Conservation (phyloP, 2,888 invertebrate species). For the Chironomus riparius region DNA sequence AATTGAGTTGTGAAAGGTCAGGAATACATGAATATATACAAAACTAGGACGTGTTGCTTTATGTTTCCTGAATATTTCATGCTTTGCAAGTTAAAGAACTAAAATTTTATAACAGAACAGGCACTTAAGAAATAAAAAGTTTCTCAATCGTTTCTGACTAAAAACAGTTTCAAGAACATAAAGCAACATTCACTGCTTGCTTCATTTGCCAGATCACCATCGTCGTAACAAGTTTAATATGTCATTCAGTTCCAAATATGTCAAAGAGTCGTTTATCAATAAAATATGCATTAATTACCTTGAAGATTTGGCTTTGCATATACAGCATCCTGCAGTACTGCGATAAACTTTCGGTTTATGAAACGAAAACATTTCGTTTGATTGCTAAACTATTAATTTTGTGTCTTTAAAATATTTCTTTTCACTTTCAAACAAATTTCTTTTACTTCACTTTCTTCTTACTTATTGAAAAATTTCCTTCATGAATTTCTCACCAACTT, state of each 20-base stretch:
- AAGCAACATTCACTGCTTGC: too few relatives aligned
- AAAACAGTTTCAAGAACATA: too few relatives aligned
- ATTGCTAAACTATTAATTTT: neutral
- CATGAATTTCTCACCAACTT: neutral
- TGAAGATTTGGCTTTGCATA: constrained; percentile 78
- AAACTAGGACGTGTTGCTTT: too few relatives aligned
- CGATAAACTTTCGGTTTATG: constrained; percentile 80
- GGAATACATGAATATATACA: neutral
- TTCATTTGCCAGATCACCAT: too few relatives aligned
- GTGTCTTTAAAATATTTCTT: neutral
- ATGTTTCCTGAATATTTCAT: too few relatives aligned
- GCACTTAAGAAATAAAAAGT: neutral
- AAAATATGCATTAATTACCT: constrained; percentile 44
- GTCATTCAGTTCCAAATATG: too few relatives aligned
- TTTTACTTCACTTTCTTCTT: neutral
- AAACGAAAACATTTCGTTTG: constrained; percentile 64
- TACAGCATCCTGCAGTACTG: constrained; percentile 73
- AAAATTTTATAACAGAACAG: neutral
- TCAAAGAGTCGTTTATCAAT: neutral
- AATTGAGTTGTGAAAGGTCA: neutral
- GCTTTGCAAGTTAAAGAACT: too few relatives aligned
- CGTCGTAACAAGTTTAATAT: too few relatives aligned
- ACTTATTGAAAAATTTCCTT: neutral
- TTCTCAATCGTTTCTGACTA: too few relatives aligned
- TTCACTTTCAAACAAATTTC: neutral